Percentiles rank a stretch among this genome's conserved stretches.
Evolutionary conservation across 2,113 vertebrate species (phyloP).

Genomic region (Carollia perspicillata): DNA sequence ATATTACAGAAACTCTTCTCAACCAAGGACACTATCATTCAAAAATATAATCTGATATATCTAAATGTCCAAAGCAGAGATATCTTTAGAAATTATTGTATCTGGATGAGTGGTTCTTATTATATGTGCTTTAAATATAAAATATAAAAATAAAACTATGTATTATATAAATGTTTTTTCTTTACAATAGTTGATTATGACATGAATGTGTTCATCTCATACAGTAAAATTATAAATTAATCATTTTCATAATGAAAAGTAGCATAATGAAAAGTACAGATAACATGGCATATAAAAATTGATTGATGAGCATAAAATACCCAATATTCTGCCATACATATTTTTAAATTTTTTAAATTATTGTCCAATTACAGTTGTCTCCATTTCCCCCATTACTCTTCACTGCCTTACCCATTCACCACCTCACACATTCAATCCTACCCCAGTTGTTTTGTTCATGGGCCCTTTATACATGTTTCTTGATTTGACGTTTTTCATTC

Average conservation of each 20-base stretch:
- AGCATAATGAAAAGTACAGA: not conserved
- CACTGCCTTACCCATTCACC: too few relatives aligned
- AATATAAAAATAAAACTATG: not conserved
- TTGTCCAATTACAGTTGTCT: too few relatives aligned
- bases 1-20: not conserved
- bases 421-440: too few relatives aligned
- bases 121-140: not conserved
- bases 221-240: not conserved
- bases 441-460: too few relatives aligned
- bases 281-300: not conserved
- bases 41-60: not conserved
- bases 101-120: not conserved
- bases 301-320: not conserved
- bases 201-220: not conserved
- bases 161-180: not conserved
- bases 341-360: too few relatives aligned
- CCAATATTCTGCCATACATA: not conserved
- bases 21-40: not conserved
- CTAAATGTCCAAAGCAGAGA: not conserved
- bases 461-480: too few relatives aligned
- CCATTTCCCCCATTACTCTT: too few relatives aligned
- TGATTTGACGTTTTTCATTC: too few relatives aligned
- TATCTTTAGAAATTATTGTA: not conserved
- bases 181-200: not conserved
- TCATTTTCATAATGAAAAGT: not conserved